These are phyloP conservation scores for Bos javanicus DNA, from an alignment of 2,113 vertebrate genomes.

Conservation along the genomic window DNA sequence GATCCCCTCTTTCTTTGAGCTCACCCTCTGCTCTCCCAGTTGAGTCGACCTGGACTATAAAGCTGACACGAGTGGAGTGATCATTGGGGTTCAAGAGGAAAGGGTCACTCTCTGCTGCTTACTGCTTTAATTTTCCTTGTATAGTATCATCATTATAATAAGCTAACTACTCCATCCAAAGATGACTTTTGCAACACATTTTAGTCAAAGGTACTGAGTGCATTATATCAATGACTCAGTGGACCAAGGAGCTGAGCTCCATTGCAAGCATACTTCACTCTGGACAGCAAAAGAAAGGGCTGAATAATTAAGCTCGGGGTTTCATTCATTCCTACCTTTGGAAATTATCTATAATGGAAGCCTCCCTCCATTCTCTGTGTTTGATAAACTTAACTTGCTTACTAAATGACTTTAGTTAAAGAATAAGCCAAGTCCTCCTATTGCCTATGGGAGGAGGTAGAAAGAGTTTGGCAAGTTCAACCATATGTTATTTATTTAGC, in stretches of 20 bases:
- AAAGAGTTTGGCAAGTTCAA: not conserved
- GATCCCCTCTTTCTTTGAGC: conserved; percentile 82
- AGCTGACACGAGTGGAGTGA: conserved; percentile 77
- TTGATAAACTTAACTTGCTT: not conserved
- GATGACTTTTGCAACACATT: not conserved
- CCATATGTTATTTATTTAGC: not conserved
- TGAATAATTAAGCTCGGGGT: not conserved
- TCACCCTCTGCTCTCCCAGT: conserved; percentile 39
- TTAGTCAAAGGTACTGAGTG: not conserved
- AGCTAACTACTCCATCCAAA: not conserved
- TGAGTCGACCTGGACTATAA: conserved; percentile 79
- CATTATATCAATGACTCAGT: not conserved
- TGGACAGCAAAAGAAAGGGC: conserved; percentile 86
- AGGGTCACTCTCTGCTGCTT: not conserved
- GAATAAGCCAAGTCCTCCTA: not conserved
- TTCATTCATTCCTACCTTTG: not conserved
- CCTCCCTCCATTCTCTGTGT: not conserved
- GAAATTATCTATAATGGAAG: conserved; percentile 12
- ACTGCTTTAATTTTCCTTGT: not conserved
- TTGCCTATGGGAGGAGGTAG: not conserved
- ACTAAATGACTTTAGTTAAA: not conserved
- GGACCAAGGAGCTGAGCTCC: not conserved
- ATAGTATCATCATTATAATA: conserved; percentile 31
- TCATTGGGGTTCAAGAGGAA: not conserved
- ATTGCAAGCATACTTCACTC: not conserved